These are phyloP conservation scores for Tenthredo notha DNA, from an alignment of 2,888 invertebrate genomes.

Conservation along the genomic window DNA sequence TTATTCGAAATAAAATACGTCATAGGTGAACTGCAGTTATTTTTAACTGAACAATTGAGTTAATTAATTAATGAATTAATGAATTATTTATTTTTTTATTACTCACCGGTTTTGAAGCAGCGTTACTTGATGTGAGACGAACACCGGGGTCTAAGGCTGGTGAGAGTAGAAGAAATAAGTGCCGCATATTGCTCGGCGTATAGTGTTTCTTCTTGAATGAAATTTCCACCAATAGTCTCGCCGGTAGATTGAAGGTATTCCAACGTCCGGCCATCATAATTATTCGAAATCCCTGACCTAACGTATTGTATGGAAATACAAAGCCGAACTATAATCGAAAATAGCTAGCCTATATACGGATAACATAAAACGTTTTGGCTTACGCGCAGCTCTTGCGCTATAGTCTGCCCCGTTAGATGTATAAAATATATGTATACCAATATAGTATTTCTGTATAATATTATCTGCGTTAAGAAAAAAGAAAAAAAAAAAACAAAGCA, in stretches of 20 bases:
- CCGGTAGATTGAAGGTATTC: constrained; percentile 63
- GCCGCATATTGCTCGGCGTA: not conserved
- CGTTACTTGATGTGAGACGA: constrained; percentile 52
- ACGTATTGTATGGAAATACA: constrained; percentile 25
- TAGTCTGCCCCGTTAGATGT: not conserved
- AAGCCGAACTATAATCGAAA: not conserved
- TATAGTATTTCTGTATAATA: not conserved
- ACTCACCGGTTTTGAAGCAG: constrained; percentile 28
- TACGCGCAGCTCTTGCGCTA: not conserved
- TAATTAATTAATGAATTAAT: not conserved
- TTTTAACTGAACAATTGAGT: not conserved
- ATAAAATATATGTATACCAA: not conserved
- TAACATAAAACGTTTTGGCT: not conserved
- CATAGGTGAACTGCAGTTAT: not conserved
- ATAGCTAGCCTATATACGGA: not conserved
- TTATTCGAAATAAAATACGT: not conserved
- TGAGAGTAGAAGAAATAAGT: not conserved
- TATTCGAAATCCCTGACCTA: not conserved
- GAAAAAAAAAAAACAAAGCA: not conserved
- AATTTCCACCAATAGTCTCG: constrained; percentile 67
- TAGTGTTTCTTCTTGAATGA: constrained; percentile 56
- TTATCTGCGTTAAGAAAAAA: not conserved
- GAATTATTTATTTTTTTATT: not conserved
- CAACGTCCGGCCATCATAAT: constrained; percentile 63
- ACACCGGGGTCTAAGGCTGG: constrained; percentile 48